Evolutionary conservation across 2,888 invertebrate species (phyloP).

Genomic region (Drosophila infuscata): DNA sequence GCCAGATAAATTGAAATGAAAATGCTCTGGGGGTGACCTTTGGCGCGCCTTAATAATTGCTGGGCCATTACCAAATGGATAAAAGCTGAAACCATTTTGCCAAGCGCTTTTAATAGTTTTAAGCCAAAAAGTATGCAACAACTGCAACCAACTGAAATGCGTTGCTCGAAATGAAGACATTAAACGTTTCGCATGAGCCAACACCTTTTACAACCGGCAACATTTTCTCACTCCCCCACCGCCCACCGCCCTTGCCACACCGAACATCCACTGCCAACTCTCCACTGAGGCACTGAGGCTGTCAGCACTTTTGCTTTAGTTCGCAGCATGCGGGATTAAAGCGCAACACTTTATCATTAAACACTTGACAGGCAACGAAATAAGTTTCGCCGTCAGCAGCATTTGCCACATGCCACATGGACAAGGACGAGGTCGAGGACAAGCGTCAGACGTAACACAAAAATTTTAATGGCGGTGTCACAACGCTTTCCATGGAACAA

Average conservation of each 20-base stretch:
- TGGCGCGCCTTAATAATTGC: conserved; percentile 24
- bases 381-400: conserved; percentile 58
- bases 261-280: background rate
- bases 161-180: conserved; percentile 48
- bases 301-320: conserved; percentile 58
- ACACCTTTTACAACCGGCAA: conserved; percentile 38
- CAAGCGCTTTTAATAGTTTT: conserved; percentile 61
- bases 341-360: conserved; percentile 77
- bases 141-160: conserved; percentile 42
- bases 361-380: conserved; percentile 70
- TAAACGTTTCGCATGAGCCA: conserved; percentile 41
- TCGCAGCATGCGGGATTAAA: conserved; percentile 62
- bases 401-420: conserved; percentile 39
- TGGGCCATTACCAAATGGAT: conserved; percentile 19
- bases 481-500: conserved; percentile 10
- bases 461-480: conserved; percentile 28
- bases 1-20: background rate
- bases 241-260: background rate
- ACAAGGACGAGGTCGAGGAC: conserved; percentile 25
- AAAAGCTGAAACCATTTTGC: conserved; percentile 40
- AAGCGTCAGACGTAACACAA: conserved; percentile 4
- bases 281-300: conserved; percentile 22
- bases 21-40: background rate
- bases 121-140: conserved; percentile 49
- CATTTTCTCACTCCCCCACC: background rate